Evolutionary conservation across 2,113 vertebrate genomes (phyloP).

Genomic region (Sebastes fasciatus): DNA sequence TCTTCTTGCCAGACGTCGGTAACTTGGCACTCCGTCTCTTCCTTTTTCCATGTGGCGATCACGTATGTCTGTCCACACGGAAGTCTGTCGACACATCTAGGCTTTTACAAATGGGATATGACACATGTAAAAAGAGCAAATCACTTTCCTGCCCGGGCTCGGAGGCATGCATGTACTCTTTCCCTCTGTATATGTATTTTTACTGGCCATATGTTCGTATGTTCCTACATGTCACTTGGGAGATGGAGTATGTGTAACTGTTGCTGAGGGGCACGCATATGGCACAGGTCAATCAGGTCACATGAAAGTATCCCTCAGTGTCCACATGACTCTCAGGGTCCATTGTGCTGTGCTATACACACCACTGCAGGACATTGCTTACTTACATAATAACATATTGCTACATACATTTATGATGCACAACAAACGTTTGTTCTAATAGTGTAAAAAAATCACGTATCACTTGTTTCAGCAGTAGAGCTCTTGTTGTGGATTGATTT

Average conservation of each 20-base stretch:
- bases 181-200: constrained; percentile 13
- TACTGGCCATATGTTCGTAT: background rate
- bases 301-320: constrained; percentile 38
- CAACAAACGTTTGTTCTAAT: background rate
- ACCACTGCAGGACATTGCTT: background rate
- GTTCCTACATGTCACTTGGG: constrained; percentile 13
- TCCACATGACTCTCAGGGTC: background rate
- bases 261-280: constrained; percentile 32
- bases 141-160: constrained; percentile 27
- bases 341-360: background rate
- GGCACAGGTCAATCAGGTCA: constrained; percentile 51
- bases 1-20: constrained; percentile 68
- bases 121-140: constrained; percentile 46
- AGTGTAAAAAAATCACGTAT: background rate
- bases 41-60: constrained; percentile 76
- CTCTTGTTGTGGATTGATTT: background rate
- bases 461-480: background rate
- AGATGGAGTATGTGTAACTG: constrained; percentile 4
- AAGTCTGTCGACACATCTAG: constrained; percentile 61
- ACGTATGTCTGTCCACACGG: constrained; percentile 71
- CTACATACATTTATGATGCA: background rate
- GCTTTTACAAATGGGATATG: constrained; percentile 49
- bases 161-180: background rate
- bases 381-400: background rate
- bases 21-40: constrained; percentile 65